phyloP scores from a whole-genome alignment of 2,113 vertebrate genomes.

The Alethe castanea region DNA sequence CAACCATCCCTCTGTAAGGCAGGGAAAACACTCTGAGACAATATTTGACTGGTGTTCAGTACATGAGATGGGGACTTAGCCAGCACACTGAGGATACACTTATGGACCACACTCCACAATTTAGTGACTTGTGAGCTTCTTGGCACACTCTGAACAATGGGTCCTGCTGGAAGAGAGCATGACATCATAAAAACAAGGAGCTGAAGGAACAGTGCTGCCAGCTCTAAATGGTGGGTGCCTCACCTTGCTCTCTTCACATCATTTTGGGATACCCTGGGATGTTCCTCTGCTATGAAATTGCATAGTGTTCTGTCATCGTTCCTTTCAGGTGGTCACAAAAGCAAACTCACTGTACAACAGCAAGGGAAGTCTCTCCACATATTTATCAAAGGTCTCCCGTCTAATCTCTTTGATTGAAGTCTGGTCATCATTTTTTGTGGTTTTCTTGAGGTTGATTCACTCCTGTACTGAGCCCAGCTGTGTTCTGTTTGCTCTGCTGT shows the following conservation, averaged over 20 bases:
- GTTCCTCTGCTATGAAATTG: background rate
- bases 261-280: background rate
- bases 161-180: background rate
- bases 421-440: background rate
- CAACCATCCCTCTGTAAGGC: background rate
- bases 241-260: background rate
- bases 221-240: background rate
- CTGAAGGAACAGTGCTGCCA: background rate
- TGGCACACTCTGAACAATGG: rapidly evolving
- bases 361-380: background rate
- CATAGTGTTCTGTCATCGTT: background rate
- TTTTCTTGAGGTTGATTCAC: background rate
- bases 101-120: background rate
- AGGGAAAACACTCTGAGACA: background rate
- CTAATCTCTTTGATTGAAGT: background rate
- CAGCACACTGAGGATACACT: background rate
- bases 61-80: background rate
- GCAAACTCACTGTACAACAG: background rate
- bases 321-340: background rate
- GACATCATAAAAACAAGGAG: background rate
- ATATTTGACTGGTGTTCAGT: background rate
- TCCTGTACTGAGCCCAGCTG: background rate
- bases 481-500: background rate
- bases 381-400: background rate
- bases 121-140: background rate